Evolutionary conservation across 2,797 vertebrate genomes (phyloP).

Genomic region (Rhadinocentrus ornatus): DNA sequence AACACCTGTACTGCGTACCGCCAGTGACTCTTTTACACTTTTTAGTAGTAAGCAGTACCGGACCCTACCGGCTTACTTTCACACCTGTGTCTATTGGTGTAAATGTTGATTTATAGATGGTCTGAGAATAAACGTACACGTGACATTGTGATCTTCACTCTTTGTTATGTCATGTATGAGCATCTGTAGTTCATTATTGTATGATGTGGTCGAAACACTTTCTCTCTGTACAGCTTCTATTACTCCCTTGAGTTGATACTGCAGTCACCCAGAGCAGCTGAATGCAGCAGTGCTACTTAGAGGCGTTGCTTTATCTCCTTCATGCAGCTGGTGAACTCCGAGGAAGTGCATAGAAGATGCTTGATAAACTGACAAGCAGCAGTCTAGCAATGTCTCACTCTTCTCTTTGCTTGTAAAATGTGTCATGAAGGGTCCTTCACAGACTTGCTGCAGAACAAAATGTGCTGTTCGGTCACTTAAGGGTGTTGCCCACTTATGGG

Average conservation of each 20-base stretch:
- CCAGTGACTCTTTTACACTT: too few relatives aligned
- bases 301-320: slow-evolving; percentile 19
- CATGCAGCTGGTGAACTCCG: slow-evolving; percentile 7
- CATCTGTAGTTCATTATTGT: neutral
- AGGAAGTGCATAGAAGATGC: neutral
- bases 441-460: slow-evolving; percentile 22
- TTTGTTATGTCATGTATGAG: neutral
- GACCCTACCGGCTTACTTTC: too few relatives aligned
- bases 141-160: neutral
- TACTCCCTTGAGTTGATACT: neutral
- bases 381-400: neutral
- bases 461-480: slow-evolving; percentile 17
- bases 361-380: neutral
- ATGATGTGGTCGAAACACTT: neutral
- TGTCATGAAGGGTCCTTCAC: slow-evolving; percentile 2
- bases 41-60: too few relatives aligned
- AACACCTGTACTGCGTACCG: too few relatives aligned
- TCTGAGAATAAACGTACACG: too few relatives aligned
- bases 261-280: slow-evolving; percentile 8
- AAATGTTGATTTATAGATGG: too few relatives aligned
- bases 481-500: slow-evolving; percentile 54
- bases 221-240: neutral
- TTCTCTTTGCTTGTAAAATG: neutral
- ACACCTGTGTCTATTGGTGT: too few relatives aligned
- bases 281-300: slow-evolving; percentile 14